Evolutionary conservation across 2,888 invertebrate species (phyloP).

Genomic region (Eristalis tenax): DNA sequence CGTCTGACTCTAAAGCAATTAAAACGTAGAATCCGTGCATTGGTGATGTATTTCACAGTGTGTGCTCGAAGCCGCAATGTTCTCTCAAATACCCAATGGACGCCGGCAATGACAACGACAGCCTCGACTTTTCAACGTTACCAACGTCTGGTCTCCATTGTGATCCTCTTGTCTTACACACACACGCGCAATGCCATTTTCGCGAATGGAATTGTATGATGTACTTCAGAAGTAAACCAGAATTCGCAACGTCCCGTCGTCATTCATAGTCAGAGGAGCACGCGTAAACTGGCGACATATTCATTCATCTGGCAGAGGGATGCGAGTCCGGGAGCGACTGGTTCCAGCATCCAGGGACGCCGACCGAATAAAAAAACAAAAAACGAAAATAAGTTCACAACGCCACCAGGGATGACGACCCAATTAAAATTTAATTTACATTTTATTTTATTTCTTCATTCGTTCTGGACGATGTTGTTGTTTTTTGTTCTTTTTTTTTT

Average conservation of each 20-base stretch:
- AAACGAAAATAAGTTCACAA: not conserved
- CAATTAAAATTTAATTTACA: conserved; percentile 67
- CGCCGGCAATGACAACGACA: not conserved
- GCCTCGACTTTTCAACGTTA: not conserved
- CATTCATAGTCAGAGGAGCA: conserved; percentile 2
- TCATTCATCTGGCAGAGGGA: not conserved
- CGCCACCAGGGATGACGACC: conserved; percentile 52
- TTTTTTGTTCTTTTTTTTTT: not conserved
- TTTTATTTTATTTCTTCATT: conserved; percentile 21
- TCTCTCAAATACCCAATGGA: conserved; percentile 33
- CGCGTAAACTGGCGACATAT: not conserved
- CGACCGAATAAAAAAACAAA: not conserved
- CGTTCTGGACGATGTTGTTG: not conserved
- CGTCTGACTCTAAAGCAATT: conserved; percentile 23
- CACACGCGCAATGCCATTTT: not conserved
- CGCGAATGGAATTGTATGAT: conserved; percentile 52
- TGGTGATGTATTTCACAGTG: conserved; percentile 1
- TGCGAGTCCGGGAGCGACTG: not conserved
- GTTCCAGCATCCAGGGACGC: not conserved
- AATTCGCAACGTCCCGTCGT: conserved; percentile 4
- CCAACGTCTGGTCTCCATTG: conserved; percentile 40
- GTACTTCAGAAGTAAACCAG: conserved; percentile 49
- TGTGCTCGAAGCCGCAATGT: conserved; percentile 18
- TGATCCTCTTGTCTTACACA: conserved; percentile 39
- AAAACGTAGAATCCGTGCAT: conserved; percentile 19